Base-by-base conservation (phyloP, 1,140 invertebrate species). In the Drosophila insularis region DNA sequence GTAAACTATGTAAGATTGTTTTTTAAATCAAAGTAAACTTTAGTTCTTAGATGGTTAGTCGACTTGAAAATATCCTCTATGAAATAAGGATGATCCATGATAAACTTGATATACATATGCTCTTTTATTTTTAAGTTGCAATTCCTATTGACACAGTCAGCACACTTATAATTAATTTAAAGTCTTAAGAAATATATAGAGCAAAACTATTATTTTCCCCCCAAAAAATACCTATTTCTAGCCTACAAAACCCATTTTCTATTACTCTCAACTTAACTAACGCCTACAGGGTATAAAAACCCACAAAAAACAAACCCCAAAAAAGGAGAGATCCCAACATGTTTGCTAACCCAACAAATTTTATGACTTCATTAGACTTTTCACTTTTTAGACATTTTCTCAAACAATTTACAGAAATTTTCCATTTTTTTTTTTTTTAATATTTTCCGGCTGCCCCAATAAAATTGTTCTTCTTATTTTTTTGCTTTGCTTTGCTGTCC, bases 301-400 rank as follows among this genome's bases (percentile, higher is more conserved):
- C 81, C 81, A 80, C 81, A 78, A 74, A 60, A 60, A 81, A 53
- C 63, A 56, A 62, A 65, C 68, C 67, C 62, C 59, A 69, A 74
- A 31, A 46, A 17, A 23, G 32, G 21, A 65, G 55, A 68, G 73
- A 75, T 84, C 64, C 76, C 80, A 85, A 68, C 81, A 80, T 80
- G 80, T 67, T 58, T 64, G 65, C 50, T 64, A 69, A 64, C 43
- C 73, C 63, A 54, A 73, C 50, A 63, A 53, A 54, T 53, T 85
- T 85, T 86, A 87, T 80, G 82, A 72, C 82, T 86, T 86, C 79
- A 87, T 85, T 87, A 87, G 71, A 74, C 74, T 81, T 87, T 85
- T 85, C 81, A 86, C 81, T 85, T 86, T 84, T 75, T 81, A 23
- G 21, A 11, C 65, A 60, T 79, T 80, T 79, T 74, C 73, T 21